A percentile compares a stretch with the other conserved stretches of the same genome.
phyloP scores from a whole-genome alignment of 2,888 invertebrate species.

The Dasypogon diadema region DNA sequence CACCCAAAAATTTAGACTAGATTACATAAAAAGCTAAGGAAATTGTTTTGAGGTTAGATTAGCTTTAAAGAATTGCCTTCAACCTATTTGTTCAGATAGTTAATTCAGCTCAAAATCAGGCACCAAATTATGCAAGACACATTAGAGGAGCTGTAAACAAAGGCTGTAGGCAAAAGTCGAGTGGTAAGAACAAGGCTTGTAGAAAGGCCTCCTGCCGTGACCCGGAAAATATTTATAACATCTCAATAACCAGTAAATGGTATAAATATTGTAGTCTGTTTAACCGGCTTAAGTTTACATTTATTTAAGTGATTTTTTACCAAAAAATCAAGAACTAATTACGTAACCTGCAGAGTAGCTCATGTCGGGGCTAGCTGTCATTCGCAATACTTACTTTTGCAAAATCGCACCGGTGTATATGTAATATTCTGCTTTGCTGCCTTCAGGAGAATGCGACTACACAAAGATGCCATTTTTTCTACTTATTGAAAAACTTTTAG shows the following conservation, averaged over 20 bases:
- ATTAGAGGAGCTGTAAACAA: not conserved
- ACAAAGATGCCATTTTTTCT: constrained; percentile 81
- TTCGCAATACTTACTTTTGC: constrained; percentile 74
- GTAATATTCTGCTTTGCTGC: constrained; percentile 76
- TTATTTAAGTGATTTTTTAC: not conserved
- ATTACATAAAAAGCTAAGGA: not conserved
- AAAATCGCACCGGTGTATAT: constrained; percentile 73
- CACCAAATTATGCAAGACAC: not conserved
- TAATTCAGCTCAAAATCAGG: not conserved
- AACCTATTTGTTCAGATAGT: no score
- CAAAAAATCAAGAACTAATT: constrained; percentile 57
- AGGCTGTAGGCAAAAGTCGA: no score
- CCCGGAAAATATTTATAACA: no score
- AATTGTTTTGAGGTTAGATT: constrained; percentile 28
- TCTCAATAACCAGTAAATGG: no score
- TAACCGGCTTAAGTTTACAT: no score
- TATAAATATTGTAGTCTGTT: no score
- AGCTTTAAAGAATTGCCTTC: not conserved
- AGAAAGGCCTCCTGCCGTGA: no score
- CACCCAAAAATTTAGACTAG: not conserved
- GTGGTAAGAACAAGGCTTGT: no score
- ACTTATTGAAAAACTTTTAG: constrained; percentile 26
- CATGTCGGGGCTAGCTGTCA: constrained; percentile 32
- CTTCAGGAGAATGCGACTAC: constrained; percentile 78
- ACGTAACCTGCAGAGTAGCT: constrained; percentile 62